Conservation (phyloP, 2,797 vertebrate genomes). For the Ceryle rudis region DNA sequence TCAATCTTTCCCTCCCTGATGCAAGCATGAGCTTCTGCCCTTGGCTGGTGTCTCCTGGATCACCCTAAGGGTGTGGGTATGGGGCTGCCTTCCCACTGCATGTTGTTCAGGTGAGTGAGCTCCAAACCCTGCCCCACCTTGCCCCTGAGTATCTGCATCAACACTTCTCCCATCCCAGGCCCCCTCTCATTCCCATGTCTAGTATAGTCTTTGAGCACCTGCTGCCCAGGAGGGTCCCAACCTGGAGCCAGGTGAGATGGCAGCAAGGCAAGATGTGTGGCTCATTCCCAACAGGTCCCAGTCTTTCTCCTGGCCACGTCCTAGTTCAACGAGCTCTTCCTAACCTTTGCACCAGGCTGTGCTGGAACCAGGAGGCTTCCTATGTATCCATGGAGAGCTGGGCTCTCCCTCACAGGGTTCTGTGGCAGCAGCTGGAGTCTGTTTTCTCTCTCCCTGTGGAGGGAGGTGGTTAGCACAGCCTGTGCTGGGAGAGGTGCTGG, state of each 20-base stretch:
- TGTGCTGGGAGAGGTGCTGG: background rate
- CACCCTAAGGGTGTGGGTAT: background rate
- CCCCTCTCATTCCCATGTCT: rapidly evolving
- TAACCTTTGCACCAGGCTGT: rapidly evolving
- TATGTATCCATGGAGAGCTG: background rate
- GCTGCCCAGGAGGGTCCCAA: too few relatives aligned
- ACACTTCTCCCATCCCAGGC: background rate
- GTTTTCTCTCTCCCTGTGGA: background rate
- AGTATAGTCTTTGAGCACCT: background rate
- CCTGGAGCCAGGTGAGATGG: background rate
- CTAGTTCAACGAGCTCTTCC: background rate
- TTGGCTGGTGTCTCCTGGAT: background rate
- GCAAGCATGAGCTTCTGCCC: background rate
- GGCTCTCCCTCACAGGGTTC: background rate
- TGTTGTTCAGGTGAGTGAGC: background rate
- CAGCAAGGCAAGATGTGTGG: background rate
- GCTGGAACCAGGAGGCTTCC: background rate
- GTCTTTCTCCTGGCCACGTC: background rate
- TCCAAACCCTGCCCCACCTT: background rate
- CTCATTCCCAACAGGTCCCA: background rate
- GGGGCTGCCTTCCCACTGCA: background rate
- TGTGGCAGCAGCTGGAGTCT: background rate
- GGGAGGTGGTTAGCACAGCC: background rate
- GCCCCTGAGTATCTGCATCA: background rate
- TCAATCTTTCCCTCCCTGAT: background rate